Evolutionary conservation across 2,888 invertebrate species (phyloP).

Genomic region (Drosophila tripunctata): DNA sequence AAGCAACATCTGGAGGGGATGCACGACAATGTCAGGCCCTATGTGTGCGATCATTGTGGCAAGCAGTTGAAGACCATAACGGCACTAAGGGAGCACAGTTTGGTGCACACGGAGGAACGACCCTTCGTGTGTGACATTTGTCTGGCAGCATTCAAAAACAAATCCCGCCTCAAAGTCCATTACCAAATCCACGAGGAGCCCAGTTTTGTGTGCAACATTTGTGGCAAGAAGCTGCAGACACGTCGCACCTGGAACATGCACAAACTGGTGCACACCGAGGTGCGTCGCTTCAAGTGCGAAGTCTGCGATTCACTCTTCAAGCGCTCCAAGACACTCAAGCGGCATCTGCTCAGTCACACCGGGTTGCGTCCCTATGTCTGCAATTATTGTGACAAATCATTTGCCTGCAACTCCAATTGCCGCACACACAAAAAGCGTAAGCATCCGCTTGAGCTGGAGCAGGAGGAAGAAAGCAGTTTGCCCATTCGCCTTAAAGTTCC

Average conservation of each 20-base stretch:
- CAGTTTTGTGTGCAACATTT: slow-evolving; percentile 83
- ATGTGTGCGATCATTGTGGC: slow-evolving; percentile 85
- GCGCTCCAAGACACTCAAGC: slow-evolving; percentile 83
- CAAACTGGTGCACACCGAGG: slow-evolving; percentile 83
- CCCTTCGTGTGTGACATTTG: slow-evolving; percentile 84
- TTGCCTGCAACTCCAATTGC: slow-evolving; percentile 84
- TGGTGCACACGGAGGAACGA: slow-evolving; percentile 84
- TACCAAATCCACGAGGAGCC: slow-evolving; percentile 84
- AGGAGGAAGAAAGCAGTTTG: slow-evolving; percentile 73
- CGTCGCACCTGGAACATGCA: slow-evolving; percentile 85
- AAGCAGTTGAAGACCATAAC: slow-evolving; percentile 85
- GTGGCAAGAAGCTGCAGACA: slow-evolving; percentile 84
- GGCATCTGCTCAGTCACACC: slow-evolving; percentile 82
- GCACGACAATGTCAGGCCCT: slow-evolving; percentile 83
- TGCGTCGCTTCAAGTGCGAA: slow-evolving; percentile 82
- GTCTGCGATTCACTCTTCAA: slow-evolving; percentile 82
- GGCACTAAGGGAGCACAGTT: slow-evolving; percentile 85
- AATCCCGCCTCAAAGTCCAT: slow-evolving; percentile 81
- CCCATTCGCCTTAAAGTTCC: slow-evolving; percentile 78
- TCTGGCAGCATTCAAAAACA: slow-evolving; percentile 82
- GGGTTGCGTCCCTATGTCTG: slow-evolving; percentile 83
- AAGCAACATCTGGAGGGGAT: slow-evolving; percentile 74
- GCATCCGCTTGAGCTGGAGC: slow-evolving; percentile 81
- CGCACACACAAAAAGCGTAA: slow-evolving; percentile 83
- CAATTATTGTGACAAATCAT: slow-evolving; percentile 82